Conservation (phyloP, 2,888 invertebrate species). For the Caenorhabditis afra region DNA sequence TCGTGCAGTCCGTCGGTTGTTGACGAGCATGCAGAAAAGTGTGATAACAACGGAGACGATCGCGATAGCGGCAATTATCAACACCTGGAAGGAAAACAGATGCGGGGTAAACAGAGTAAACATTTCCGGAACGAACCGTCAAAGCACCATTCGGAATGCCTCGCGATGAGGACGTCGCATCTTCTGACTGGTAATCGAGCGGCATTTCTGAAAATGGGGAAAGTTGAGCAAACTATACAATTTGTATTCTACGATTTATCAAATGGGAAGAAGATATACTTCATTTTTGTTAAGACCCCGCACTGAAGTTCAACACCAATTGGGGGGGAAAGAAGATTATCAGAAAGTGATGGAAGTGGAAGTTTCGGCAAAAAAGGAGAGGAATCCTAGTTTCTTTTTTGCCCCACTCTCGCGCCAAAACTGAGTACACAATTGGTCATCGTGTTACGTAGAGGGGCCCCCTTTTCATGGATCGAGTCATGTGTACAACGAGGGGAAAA, state of each 20-base stretch:
- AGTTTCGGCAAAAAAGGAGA: constrained; percentile 1
- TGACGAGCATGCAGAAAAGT: constrained; percentile 67
- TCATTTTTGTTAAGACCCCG: too few species aligned
- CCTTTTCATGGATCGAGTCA: constrained; percentile 11
- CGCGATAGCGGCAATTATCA: constrained; percentile 65
- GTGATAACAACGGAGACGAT: constrained; percentile 67
- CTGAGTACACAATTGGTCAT: constrained; percentile 30
- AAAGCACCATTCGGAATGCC: constrained; percentile 69
- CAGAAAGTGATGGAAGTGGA: neutral
- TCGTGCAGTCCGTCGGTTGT: constrained; percentile 57
- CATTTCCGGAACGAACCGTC: constrained; percentile 27
- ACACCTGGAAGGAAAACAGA: constrained; percentile 29
- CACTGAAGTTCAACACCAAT: too few species aligned
- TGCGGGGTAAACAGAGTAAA: neutral
- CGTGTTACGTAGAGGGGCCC: constrained; percentile 23
- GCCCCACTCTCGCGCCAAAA: too few species aligned
- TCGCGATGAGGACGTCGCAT: constrained; percentile 45
- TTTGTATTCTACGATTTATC: too few species aligned
- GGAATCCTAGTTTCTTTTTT: neutral
- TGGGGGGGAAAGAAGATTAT: constrained; percentile 2
- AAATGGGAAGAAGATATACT: too few species aligned
- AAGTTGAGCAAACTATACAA: constrained; percentile 1
- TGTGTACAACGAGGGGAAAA: neutral
- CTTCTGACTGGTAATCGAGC: constrained; percentile 58
- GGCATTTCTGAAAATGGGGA: constrained; percentile 57